Conservation (phyloP, 2,888 invertebrate genomes). For the Creontiades dilutus region DNA sequence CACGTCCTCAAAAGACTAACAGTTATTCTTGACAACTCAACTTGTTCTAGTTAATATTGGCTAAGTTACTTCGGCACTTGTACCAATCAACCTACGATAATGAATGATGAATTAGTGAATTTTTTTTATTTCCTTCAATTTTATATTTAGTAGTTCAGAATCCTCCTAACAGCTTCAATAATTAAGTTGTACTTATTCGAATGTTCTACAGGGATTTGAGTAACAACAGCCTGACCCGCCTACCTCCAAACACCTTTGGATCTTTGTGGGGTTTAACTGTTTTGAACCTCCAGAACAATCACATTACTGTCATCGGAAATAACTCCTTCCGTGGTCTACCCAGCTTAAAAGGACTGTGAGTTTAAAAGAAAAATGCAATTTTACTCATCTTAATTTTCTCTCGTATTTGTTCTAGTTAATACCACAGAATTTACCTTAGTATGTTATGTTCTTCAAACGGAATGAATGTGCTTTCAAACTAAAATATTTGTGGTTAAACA, state of each 20-base stretch:
- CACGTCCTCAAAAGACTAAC: no score
- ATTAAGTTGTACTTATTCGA: conserved; percentile 61
- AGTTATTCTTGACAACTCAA: no score
- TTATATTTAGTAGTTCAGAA: neutral
- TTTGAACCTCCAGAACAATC: conserved; percentile 78
- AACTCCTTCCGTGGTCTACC: conserved; percentile 77
- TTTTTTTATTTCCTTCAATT: neutral
- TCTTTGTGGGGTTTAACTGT: conserved; percentile 78
- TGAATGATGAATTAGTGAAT: no score
- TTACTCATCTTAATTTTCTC: no score
- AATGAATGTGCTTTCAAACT: no score
- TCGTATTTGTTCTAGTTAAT: no score
- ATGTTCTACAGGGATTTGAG: conserved; percentile 77
- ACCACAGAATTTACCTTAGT: no score
- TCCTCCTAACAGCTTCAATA: neutral
- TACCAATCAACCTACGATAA: neutral
- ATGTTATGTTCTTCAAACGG: no score
- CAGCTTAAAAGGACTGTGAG: conserved; percentile 78
- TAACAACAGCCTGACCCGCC: conserved; percentile 78
- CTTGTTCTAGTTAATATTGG: no score
- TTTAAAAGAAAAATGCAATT: conserved; percentile 66
- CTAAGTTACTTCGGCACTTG: no score
- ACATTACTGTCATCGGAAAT: conserved; percentile 77
- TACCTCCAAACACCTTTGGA: conserved; percentile 78
- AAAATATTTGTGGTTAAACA: no score